Evolutionary conservation across 2,113 vertebrate genomes (phyloP), one percentile per base, ranked within the genome.

Genomic region (Cairina moschata): DNA sequence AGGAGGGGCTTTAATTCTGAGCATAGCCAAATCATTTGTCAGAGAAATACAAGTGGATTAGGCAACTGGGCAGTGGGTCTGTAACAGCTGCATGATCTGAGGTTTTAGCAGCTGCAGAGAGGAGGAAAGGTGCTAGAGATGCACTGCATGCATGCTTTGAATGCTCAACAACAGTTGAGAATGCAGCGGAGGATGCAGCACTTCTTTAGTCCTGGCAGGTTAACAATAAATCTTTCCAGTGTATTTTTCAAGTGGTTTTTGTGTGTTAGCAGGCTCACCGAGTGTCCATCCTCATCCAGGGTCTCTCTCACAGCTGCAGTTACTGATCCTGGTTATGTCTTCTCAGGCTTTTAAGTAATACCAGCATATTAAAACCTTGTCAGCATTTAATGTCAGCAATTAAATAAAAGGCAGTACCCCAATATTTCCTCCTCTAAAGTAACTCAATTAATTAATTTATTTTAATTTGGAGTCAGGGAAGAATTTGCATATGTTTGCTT

Each of bases 51-150:
- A 71, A 87, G 46, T 0, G 12, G 83, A 69, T 83, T 40, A 40
- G 40, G 54, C 34, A 65, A 5, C 32, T 60, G 62, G 12, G 31
- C 0, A 0, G 60, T 0, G 4, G 17, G 12, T 71, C 28, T 7
- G 31, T 40, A 79, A n/a, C 48, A 88, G 54, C 69, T 83, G 83
- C 54, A 46, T 20, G 44, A 6, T 67, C 28, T 65, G 74, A 60
- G 69, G 62, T 67, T 65, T 6, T 67, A 34, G 56, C 48, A 78
- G 52, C 65, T 82, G 56, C 0, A 0, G 32, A 28, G 71, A 46
- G 79, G 29, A 68, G 54, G 63, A 31, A 40, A 31, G 50, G 23
- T n/a, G 34, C 66, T 59, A 5, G 22, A 40, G 42, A 32, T 0
- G 0, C 23, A 11, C 36, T 1, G 4, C 0, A 0, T 42, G 11